Evolutionary conservation across 2,888 invertebrate genomes (phyloP), one percentile per base, ranked within the genome.

Genomic region (Synergus gifuensis): DNA sequence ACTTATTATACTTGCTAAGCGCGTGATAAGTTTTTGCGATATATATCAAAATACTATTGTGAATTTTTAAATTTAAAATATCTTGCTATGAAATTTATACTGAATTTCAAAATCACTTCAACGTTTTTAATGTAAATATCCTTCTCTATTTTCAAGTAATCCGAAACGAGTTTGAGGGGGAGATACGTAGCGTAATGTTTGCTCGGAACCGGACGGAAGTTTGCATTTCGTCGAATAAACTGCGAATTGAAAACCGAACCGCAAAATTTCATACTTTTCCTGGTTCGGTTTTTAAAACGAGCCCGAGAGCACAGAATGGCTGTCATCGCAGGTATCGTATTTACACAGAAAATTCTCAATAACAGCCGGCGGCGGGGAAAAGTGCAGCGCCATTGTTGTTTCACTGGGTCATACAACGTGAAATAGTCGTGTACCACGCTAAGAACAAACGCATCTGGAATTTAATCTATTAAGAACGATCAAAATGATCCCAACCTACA

Each of bases 211-310:
- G 36, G 64, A 9, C 42, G 18, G 42, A 66, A 66, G 42, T 66
- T 66, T 66, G 40, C 64, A 2, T 28, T 46, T 67, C 22, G 16
- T 12, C 44, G 67, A 67, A 46, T 22, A 67, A 46, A 67, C 14
- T 46, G 44, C 22, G 44, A 67, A 67, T 22, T 67, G 67, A 67
- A 67, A 67, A 22, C 67, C 67, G 46, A 67, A 46, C 44, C 46
- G 7, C 67, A 18, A 28, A 46, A 46, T 46, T 67, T 46, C 8
- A 67, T 46, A 46, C 22, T 46, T 46, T 46, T 14, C 22, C 22
- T 7, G 2, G 67, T 67, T 46, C 22, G 46, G 67, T 67, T 67
- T 67, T 67, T 28, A 44, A 44, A 67, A 44, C 22, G 12, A 67
- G 46, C 46, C 22, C 14, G 22, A 46, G 44, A 46, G 22, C 46